Percentiles rank a stretch among this genome's conserved stretches.
Evolutionary conservation across 2,888 invertebrate species (phyloP).

Genomic region (Synanthedon andrenaeformis): DNA sequence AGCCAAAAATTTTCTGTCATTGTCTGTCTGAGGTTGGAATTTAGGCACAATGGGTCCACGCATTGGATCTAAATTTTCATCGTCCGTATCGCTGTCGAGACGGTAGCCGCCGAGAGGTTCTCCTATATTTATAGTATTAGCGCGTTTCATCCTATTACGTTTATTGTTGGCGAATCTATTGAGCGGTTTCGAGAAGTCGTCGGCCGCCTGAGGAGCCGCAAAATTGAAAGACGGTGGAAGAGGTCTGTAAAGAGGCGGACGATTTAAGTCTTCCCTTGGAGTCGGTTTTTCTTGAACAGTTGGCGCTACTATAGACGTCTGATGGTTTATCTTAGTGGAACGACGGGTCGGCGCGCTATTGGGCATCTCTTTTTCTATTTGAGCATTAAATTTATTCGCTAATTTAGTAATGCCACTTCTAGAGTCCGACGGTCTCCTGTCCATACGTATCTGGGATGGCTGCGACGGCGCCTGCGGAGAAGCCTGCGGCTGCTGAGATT

Average conservation of each 20-base stretch:
- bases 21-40: slow-evolving; percentile 86
- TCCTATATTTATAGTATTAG: slow-evolving; percentile 90
- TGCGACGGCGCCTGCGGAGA: slow-evolving; percentile 8
- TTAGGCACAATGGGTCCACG: slow-evolving; percentile 68
- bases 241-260: slow-evolving; percentile 41
- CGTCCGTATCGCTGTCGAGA: slow-evolving; percentile 61
- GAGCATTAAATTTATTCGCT: slow-evolving; percentile 49
- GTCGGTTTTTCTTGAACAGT: slow-evolving; percentile 18
- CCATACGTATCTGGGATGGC: slow-evolving; percentile 4
- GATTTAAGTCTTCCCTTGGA: slow-evolving; percentile 28
- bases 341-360: slow-evolving; percentile 8
- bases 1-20: slow-evolving; percentile 85
- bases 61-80: slow-evolving; percentile 44
- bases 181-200: slow-evolving; percentile 45
- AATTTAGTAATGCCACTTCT: slow-evolving; percentile 51
- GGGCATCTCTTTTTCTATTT: slow-evolving; percentile 31
- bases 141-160: slow-evolving; percentile 85
- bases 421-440: slow-evolving; percentile 36
- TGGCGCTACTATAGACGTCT: slow-evolving; percentile 5
- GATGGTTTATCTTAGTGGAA: slow-evolving; percentile 8
- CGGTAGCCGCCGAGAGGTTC: slow-evolving; percentile 73
- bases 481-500: slow-evolving; percentile 6
- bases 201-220: slow-evolving; percentile 36
- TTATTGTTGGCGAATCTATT: slow-evolving; percentile 70
- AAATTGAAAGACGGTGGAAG: slow-evolving; percentile 58